Conservation (phyloP, 2,113 vertebrate species). For the Microcebus murinus region DNA sequence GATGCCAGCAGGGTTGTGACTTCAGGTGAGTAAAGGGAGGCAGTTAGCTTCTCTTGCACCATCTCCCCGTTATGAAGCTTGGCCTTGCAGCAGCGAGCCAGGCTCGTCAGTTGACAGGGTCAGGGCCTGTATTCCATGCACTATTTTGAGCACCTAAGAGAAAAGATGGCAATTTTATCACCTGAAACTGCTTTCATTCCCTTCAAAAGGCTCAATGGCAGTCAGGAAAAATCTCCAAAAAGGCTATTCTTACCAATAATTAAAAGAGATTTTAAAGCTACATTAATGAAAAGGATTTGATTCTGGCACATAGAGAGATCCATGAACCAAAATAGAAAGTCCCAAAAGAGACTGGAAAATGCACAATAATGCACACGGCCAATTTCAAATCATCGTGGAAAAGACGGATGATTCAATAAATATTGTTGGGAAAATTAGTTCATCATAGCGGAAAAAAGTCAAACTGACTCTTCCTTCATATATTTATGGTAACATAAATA, state of each 20-base stretch:
- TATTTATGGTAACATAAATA: not conserved
- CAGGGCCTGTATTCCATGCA: not conserved
- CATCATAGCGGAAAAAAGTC: not conserved
- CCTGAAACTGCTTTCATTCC: not conserved
- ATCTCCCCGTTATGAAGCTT: not conserved
- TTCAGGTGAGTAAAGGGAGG: not conserved
- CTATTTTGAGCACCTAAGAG: not conserved
- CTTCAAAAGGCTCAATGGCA: not conserved
- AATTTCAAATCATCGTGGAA: not conserved
- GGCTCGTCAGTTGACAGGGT: not conserved
- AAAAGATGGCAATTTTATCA: not conserved
- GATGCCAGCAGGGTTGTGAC: accelerated
- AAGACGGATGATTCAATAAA: not conserved
- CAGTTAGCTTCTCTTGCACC: not conserved
- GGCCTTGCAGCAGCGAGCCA: not conserved
- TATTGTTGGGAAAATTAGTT: not conserved
- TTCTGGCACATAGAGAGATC: not conserved
- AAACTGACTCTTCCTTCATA: not conserved
- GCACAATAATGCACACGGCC: not conserved
- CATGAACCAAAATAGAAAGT: not conserved
- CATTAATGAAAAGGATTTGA: not conserved
- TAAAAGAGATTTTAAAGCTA: constrained; percentile 3
- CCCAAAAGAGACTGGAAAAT: not conserved
- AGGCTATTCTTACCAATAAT: not conserved
- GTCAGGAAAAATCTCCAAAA: not conserved